Base-by-base conservation (phyloP, 2,797 vertebrate genomes). In the Oophaga sylvatica region DNA sequence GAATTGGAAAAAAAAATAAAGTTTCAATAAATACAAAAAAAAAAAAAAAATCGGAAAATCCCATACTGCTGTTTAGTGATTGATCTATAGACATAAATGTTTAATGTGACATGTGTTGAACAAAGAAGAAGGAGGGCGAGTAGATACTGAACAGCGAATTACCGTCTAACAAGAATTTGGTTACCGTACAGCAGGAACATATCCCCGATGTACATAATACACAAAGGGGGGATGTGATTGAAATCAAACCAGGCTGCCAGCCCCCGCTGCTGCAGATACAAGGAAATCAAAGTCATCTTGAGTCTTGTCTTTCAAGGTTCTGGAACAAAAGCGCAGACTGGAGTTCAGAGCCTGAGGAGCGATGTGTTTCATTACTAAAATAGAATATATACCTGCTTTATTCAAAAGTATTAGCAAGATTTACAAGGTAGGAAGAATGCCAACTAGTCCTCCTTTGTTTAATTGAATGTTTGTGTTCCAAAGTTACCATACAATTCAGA, bases 111-210 rank as follows among this genome's bases (percentile, higher is more conserved):
- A 87, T 22, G 41, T 84, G 76, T 73, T 80, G 65, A 83, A 70
- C 71, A 87, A 67, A 83, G 56, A 9, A 16, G 15, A 82, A 22
- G 45, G 76, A 83, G 65, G 41, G 20, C n/a, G 41, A 77, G 80
- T 65, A 77, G 80, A 83, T 87, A 87, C 76, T 68, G 29, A 85
- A 84, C 87, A 88, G 48, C 1, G 87, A 71, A 88, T 85, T 88
- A 84, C 57, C 15, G 19, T 29, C 31, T 85, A 84, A 85, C 62
- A 81, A 80, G 77, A 79, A 62, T 88, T 80, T 48, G 67, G 77
- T 88, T 85, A 88, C 82, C 70, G 77, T 81, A 75, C 29, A 76
- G 76, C 78, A 81, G 67, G 45, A 88, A 83, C 53, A 71, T 87
- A 60, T 79, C 75, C 41, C 22, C 29, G 77, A 87, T 75, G 48